phyloP scores from a whole-genome alignment of 2,888 invertebrate species.

The Buathra laborator region DNA sequence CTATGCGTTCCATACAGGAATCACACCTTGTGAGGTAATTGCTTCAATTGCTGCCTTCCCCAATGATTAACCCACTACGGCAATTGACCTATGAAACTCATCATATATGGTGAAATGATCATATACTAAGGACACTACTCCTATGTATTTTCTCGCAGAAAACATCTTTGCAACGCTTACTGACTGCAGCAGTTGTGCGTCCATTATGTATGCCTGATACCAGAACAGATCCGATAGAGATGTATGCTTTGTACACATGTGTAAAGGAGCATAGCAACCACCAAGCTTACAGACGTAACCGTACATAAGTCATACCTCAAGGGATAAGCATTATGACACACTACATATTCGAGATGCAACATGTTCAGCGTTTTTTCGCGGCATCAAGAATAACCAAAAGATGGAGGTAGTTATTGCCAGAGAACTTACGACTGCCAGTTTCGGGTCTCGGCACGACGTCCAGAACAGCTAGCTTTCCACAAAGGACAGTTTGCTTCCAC shows the following conservation, averaged over 20 bases:
- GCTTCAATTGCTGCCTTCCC: too few relatives aligned
- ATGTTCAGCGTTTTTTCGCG: conserved; percentile 66
- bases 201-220: too few relatives aligned
- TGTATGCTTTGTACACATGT: background rate
- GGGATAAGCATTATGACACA: too few relatives aligned
- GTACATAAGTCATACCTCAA: too few relatives aligned
- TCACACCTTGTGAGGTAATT: background rate
- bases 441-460: background rate
- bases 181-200: too few relatives aligned
- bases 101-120: too few relatives aligned
- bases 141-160: too few relatives aligned
- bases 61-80: background rate
- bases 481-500: conserved; percentile 19
- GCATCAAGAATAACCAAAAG: conserved; percentile 67
- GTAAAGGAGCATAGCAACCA: conserved; percentile 49
- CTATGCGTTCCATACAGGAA: background rate
- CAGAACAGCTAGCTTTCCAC: conserved; percentile 21
- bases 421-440: conserved; percentile 63
- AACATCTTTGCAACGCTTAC: too few relatives aligned
- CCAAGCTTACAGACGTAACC: conserved; percentile 66
- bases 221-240: too few relatives aligned
- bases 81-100: too few relatives aligned
- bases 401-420: conserved; percentile 73
- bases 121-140: too few relatives aligned
- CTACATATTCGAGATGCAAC: too few relatives aligned